Conservation (phyloP, 2,113 vertebrate genomes). For the Heterotis niloticus region DNA sequence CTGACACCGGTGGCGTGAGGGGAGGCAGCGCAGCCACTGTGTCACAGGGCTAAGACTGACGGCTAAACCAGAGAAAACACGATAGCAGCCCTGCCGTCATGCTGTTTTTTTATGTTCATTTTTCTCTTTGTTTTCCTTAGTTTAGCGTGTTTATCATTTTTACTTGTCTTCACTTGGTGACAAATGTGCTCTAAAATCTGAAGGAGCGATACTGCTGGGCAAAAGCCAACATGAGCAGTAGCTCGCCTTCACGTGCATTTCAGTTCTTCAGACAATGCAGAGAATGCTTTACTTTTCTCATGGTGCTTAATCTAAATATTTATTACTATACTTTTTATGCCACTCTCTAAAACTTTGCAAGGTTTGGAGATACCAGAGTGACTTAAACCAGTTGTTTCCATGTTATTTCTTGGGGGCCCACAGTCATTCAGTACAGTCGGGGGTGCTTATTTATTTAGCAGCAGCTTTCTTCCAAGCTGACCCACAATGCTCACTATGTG, state of each 20-base stretch:
- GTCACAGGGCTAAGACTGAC: not conserved
- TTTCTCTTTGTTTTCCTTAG: not conserved
- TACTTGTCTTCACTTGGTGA: slow-evolving; percentile 7
- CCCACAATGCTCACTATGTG: too few relatives aligned
- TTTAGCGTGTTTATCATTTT: not conserved
- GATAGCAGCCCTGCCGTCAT: not conserved
- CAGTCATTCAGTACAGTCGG: too few relatives aligned
- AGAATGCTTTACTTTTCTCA: not conserved
- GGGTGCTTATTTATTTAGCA: too few relatives aligned
- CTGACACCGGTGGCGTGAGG: too few relatives aligned
- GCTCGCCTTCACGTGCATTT: not conserved
- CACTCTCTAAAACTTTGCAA: not conserved
- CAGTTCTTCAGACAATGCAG: not conserved
- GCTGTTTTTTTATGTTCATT: not conserved
- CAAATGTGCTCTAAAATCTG: slow-evolving; percentile 13
- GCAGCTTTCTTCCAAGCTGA: too few relatives aligned
- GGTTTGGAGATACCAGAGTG: not conserved
- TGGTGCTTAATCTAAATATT: not conserved
- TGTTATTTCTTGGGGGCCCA: too few relatives aligned
- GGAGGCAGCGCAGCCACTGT: not conserved
- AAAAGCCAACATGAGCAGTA: not conserved
- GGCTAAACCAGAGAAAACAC: slow-evolving; percentile 12
- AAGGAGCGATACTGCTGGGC: not conserved
- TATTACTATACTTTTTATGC: not conserved
- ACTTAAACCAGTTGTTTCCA: too few relatives aligned